Evolutionary conservation across 2,888 invertebrate genomes (phyloP), one percentile per base, ranked within the genome.

Genomic region (Eledone cirrhosa): DNA sequence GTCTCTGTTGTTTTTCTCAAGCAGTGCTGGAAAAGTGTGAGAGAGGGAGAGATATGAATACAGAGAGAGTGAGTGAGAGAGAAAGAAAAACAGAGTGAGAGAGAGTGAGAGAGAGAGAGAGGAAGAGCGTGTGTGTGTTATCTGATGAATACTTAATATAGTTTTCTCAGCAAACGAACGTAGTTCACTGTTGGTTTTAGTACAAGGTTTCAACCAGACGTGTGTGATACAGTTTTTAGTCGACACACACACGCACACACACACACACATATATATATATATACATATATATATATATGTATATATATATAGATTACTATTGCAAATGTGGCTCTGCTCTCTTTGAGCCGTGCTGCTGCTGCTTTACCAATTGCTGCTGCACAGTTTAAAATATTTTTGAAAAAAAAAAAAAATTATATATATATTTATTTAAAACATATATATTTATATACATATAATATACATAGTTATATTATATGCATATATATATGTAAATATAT

Each of bases 351-450:
- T 41, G 41, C 41, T 41, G 41, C 3, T 41, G 41, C 41, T 41
- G 41, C 41, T 41, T 8, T 11, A 8, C 5, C 41, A 8, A 41
- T 11, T 41, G 41, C 41, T 41, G 33, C 33, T 41, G 41, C 41
- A 8, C 41, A 41, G 11, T 41, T 41, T 41, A 5, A 41, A 5
- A 41, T 41, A 8, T 41, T 41, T 41, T 41, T 1, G 16, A 65
- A 65, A 27, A 59, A n/a, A 59, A n/a, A 59, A n/a, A 59, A 22
- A n/a, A n/a, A 65, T 65, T 65, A 13, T 65, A 67, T 22, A 67
- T 16, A 31, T 67, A 27, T 29, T 29, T 24, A 14, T 13, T 29
- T 29, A 31, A 31, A 19, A 31, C 2, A 67, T 29, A 67, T 14
- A 29, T 14, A 29, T 29, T 29, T 3, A 67, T 22, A 67, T 33